These are phyloP conservation scores for Phalacrocorax pelagicus DNA, from an alignment of 2,113 vertebrate genomes.

Conservation along the genomic window DNA sequence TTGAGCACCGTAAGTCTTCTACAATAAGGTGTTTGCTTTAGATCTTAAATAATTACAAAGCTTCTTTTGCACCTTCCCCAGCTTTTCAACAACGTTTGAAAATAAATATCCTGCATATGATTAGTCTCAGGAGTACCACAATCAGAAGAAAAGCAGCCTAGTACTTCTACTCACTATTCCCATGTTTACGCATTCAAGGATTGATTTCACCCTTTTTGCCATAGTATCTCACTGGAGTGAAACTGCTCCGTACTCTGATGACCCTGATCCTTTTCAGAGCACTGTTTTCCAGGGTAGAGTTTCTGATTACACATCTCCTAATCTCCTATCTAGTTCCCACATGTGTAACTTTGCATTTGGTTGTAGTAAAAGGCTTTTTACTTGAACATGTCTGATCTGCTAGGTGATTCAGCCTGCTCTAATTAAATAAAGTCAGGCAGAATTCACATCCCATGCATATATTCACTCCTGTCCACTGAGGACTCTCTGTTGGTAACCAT, in stretches of 20 bases:
- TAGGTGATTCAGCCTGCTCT: background rate
- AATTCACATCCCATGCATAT: background rate
- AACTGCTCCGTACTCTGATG: background rate
- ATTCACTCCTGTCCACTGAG: background rate
- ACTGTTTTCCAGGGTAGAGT: slow-evolving; percentile 2
- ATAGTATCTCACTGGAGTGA: background rate
- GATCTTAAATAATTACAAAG: background rate
- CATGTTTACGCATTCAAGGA: slow-evolving; percentile 21
- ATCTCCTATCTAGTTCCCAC: slow-evolving; percentile 26
- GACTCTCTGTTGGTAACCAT: background rate
- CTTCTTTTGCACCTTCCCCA: background rate
- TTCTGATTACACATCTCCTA: slow-evolving; percentile 24
- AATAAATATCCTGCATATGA: slow-evolving; percentile 12
- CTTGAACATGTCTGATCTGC: background rate
- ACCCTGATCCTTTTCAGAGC: background rate
- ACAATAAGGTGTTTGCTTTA: background rate
- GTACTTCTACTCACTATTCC: background rate
- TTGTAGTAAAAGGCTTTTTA: background rate
- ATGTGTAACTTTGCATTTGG: slow-evolving; percentile 51
- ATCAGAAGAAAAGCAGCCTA: background rate
- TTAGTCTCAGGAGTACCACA: background rate
- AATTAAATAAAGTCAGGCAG: background rate
- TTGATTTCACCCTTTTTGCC: slow-evolving; percentile 30
- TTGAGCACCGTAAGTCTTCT: background rate
- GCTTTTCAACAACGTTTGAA: slow-evolving; percentile 17